A percentile compares a stretch with the other conserved stretches of the same genome.
Conservation (phyloP, 2,888 invertebrate species). For the Chrysina gloriosa region DNA sequence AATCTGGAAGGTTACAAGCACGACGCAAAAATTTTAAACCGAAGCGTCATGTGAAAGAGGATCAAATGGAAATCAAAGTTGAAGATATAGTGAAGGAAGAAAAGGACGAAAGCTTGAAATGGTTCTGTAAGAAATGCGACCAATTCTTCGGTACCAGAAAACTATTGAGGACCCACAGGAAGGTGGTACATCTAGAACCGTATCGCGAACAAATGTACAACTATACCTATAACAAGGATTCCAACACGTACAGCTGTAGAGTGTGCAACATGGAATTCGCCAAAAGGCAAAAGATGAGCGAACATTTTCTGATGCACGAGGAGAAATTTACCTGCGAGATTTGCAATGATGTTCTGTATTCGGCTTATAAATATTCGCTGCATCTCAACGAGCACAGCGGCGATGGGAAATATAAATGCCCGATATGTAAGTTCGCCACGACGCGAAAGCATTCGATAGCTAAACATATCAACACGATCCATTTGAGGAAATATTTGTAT, state of each 20-base stretch:
- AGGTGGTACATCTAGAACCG: slow-evolving; percentile 39
- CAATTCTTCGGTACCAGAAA: slow-evolving; percentile 58
- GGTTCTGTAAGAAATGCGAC: slow-evolving; percentile 67
- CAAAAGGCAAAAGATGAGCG: slow-evolving; percentile 42
- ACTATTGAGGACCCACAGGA: slow-evolving; percentile 53
- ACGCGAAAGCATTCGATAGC: slow-evolving; percentile 14
- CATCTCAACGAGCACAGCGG: slow-evolving; percentile 43
- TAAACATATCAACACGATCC: slow-evolving; percentile 38
- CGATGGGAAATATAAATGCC: slow-evolving; percentile 38
- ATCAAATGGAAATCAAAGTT: too few relatives aligned
- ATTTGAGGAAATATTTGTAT: slow-evolving; percentile 35
- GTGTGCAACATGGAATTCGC: slow-evolving; percentile 43
- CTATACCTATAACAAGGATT: slow-evolving; percentile 56
- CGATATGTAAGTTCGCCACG: slow-evolving; percentile 34
- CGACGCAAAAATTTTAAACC: background rate
- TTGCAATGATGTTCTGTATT: slow-evolving; percentile 43
- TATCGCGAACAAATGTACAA: slow-evolving; percentile 39
- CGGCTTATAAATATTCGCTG: slow-evolving; percentile 38
- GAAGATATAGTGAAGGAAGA: too few relatives aligned
- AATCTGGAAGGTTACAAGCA: background rate
- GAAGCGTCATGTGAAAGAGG: background rate
- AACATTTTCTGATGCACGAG: slow-evolving; percentile 45
- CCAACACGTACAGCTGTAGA: slow-evolving; percentile 50
- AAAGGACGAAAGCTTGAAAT: slow-evolving; percentile 52
- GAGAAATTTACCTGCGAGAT: slow-evolving; percentile 41